Evolutionary conservation across 2,888 invertebrate species (phyloP), one percentile per base, ranked within the genome.

Genomic region (Oxycera nigricornis): DNA sequence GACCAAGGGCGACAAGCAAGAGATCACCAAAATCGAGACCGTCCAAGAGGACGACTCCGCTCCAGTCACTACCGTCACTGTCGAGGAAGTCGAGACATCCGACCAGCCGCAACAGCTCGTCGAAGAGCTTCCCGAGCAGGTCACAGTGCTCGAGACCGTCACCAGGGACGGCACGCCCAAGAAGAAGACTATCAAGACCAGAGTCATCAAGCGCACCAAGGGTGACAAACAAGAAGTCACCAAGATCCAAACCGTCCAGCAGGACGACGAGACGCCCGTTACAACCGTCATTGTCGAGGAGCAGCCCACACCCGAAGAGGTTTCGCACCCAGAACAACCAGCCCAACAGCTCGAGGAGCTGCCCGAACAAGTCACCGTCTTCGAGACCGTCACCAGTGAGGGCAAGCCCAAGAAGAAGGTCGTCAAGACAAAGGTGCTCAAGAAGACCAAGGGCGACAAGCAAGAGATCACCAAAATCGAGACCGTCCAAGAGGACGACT

Each of bases 1-100:
- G 59, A 72, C 46, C 0, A 67, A 72, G 35, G 73, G 73, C 6
- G 79, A 79, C 2, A 81, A 81, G 76, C 83, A 80, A 76, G 81
- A 82, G 79, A 77, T 78, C 26, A 83, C 84, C 14, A 80, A 84
- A 79, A 82, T 85, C 73, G 80, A 82, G n/a, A 83, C 82, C 6
- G 79, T 82, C 1, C 82, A 85, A 73, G 84, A 83, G 72, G 86
- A 85, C 76, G 83, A 82, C 20, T 82, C 84, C 77, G 77, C 80
- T 77, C 84, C 86, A 2, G 78, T 83, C 31, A 81, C 82, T 1
- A 80, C 82, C 2, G 81, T 85, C 9, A 81, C 82, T 31, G 81
- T 81, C 74, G 78, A 81, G 2, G 82, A 85, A 79, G 70, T 81
- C 80, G 67, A 79, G 76, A 78, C 79, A 14, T 82, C 81, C 0